Evolutionary conservation across 2,797 vertebrate genomes (phyloP).

Genomic region (Scolopax rusticola): DNA sequence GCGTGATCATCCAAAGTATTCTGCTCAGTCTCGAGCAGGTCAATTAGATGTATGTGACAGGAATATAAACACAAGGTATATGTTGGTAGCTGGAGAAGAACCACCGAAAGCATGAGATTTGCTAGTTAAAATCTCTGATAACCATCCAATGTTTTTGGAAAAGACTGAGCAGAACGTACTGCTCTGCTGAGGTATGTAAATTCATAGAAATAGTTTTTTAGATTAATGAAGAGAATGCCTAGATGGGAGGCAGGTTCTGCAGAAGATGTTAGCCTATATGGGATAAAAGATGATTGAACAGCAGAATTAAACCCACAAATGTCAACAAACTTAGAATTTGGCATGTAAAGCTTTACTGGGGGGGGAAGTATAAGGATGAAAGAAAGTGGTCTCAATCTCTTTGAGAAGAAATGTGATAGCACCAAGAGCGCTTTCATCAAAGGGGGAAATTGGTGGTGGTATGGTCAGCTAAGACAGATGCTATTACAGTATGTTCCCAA

Average conservation of each 20-base stretch:
- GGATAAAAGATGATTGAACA: neutral
- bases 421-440: neutral
- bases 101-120: neutral
- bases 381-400: neutral
- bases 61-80: neutral
- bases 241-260: neutral
- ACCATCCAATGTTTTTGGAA: neutral
- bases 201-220: neutral
- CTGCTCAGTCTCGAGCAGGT: neutral
- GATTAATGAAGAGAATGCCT: neutral
- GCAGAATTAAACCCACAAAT: neutral
- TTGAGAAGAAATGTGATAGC: neutral
- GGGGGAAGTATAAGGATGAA: neutral
- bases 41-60: neutral
- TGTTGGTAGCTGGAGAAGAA: neutral
- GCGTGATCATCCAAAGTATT: neutral
- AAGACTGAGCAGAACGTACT: neutral
- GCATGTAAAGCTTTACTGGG: neutral
- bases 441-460: neutral
- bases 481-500: neutral
- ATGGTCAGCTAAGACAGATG: neutral
- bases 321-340: neutral
- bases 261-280: neutral
- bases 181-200: neutral
- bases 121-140: neutral